A percentile compares a stretch with the other conserved stretches of the same genome.
These are phyloP conservation scores for Threskiornis aethiopicus DNA, from an alignment of 2,797 vertebrate species.

Conservation along the genomic window DNA sequence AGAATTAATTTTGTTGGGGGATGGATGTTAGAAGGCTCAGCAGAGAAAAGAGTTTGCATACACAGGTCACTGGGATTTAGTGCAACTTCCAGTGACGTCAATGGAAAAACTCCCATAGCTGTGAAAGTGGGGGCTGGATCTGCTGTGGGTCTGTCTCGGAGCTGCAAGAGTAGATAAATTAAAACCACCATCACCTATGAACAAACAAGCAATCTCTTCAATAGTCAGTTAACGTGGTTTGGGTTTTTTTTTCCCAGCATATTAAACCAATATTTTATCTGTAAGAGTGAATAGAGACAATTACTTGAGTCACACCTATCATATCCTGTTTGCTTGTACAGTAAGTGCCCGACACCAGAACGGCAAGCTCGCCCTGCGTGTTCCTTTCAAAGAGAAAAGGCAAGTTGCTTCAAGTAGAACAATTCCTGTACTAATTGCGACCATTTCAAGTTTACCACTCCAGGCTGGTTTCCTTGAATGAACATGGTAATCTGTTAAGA, in stretches of 20 bases:
- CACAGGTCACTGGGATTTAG: not conserved
- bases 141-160: not conserved
- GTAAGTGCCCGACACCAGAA: not conserved
- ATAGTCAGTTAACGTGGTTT: not conserved
- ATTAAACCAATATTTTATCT: slow-evolving; percentile 13
- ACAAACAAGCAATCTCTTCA: not conserved
- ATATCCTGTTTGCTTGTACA: slow-evolving; percentile 59
- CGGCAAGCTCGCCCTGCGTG: not conserved
- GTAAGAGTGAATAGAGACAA: slow-evolving; percentile 12
- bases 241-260: not conserved
- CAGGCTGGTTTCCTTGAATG: slow-evolving; percentile 12
- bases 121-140: not conserved
- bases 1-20: not conserved
- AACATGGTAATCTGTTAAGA: slow-evolving; percentile 30
- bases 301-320: slow-evolving; percentile 56
- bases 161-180: not conserved
- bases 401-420: slow-evolving; percentile 63
- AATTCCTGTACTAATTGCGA: slow-evolving; percentile 37
- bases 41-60: not conserved
- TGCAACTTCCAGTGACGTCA: not conserved
- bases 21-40: not conserved
- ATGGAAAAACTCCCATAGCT: not conserved
- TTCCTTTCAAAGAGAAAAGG: slow-evolving; percentile 58
- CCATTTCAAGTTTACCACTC: slow-evolving; percentile 8
- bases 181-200: not conserved